Base-by-base conservation (phyloP, 2,888 invertebrate species). In the Archips crataeganus region DNA sequence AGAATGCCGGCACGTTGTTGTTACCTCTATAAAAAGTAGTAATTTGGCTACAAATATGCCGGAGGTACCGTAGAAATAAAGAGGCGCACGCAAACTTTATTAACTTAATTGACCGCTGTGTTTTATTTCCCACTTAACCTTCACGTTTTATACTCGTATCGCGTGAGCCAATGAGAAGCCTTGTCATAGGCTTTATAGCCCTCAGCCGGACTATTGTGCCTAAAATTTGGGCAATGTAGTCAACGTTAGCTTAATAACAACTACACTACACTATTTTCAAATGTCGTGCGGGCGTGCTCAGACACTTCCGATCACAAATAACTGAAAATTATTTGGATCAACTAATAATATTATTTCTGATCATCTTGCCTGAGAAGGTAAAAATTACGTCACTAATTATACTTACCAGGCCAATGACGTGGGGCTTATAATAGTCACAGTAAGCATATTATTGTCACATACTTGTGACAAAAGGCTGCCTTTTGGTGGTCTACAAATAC, bases 81-180 rank as follows among this genome's bases (percentile, higher is more conserved):
- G 64, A 45, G 45, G 15, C 32, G 59, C 61, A 72, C 67, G 47
- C 62, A 42, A 71, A 15, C 36, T 67, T 61, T 42, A 54, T 61
- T 54, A 54, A 54, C 54, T 54, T 23, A 54, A 54, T 54, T 54
- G 54, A 54, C n/a, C 34, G n/a, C 11, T 34, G 34, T n/a, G 54
- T 61, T 72, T 67, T 72, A 67, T 67, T 67, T 72, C 45, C 34
- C 36, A 47, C 61, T 61, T 36, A 71, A 42, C 54, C 32, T 32
- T 60, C 23, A 23, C 8, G 13, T 42, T 71, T 67, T 71, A 61
- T 45, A 15, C 23, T 54, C 15, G 15, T 23, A 23, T 34, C 49
- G 64, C 49, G 47, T 34, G 65, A 0, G 65, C 51, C 65, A 65
- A 34, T 65, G n/a, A 34, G 47, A 32, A 34, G 49, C 49, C 49